Base-by-base conservation (phyloP, 2,113 vertebrate genomes). In the Datnioides undecimradiatus region DNA sequence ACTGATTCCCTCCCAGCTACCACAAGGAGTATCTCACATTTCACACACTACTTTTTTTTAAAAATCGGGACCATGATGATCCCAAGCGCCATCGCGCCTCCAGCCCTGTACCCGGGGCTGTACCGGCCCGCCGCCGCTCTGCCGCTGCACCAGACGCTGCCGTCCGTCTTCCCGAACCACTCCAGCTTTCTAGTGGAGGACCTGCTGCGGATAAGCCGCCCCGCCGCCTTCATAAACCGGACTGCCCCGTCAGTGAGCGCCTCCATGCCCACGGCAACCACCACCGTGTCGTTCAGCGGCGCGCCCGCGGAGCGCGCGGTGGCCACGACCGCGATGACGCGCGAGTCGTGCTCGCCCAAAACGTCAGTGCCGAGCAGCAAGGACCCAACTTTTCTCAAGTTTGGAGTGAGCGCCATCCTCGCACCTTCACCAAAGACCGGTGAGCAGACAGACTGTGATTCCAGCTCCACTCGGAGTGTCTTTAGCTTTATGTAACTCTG, bases 151-250 rank as follows among this genome's bases (percentile, higher is more conserved):
- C 97, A 96, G 66, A 94, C 95, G 31, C 86, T 97, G 45, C 97
- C 96, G 19, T 93, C 96, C 0, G 93, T 95, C 25, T 96, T 98
- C 55, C 94, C 95, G 9, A 82, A 93, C 51, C 97, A 96, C 71
- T 96, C 98, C 80, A 96, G 98, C 87, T 99, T 99, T 81, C 91
- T 99, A 33, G 97, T 99, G 88, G 98, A 99, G 92, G 98, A 99
- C 73, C 88, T 99, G 91, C 95, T 99, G 85, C 95, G 97, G 87
- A 96, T 99, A 94, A 95, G 96, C 90, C 94, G 96, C 21, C 97
- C 98, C 0, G 46, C 95, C 5, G 59, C 87, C 52, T 98, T 96
- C 91, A 59, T 96, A 52, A 95, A 92, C 89, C 94, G 97, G 86
- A 94, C 90, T 13, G 91, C 73, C 23, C 91, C 93, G 13, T 75